Base-by-base conservation (phyloP, 1,140 invertebrate genomes). In the Centruroides sculpturatus region DNA sequence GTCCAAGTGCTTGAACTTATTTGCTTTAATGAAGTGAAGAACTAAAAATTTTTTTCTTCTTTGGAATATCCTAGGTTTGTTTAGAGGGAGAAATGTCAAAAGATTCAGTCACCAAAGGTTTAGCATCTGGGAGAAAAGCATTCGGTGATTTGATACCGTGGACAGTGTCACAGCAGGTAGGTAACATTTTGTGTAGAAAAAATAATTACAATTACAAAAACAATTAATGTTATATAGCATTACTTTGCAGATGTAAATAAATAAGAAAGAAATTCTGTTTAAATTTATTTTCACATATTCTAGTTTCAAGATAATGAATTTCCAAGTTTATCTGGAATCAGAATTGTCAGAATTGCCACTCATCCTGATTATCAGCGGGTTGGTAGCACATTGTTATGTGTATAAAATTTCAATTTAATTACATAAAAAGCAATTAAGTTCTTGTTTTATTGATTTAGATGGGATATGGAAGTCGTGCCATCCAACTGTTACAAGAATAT, bases 71-170 rank as follows among this genome's bases (percentile, higher is more conserved):
- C 2, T 23, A 85, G 81, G 79, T 99, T 59, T 95, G 92, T 68
- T 77, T 99, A 41, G 97, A 99, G 80, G 97, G 97, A 12, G 83
- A 93, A 73, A 83, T 99, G 34, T 92, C 89, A 1, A 86, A 88
- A 67, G 76, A 80, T 69, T 84, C 83, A 3, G 83, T 98, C 46
- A 78, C 76, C 4, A 83, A 88, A 68, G 86, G 83, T 56, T 75
- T 98, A 56, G 82, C 83, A 0, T 79, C 87, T 65, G 94, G 94
- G 4, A 86, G 87, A 67, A 83, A 90, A 70, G 90, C 92, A 9
- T 84, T 89, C 6, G 97, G 97, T 5, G 96, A 99, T 79, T 76
- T 99, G 9, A 96, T 99, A 68, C 96, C 96, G 0, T 99, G 96
- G 96, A 96, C 92, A 35, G 80, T 99, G 1, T 88, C 91, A 5